These are phyloP conservation scores for Eurois occulta DNA, from an alignment of 2,888 invertebrate species.

Conservation along the genomic window DNA sequence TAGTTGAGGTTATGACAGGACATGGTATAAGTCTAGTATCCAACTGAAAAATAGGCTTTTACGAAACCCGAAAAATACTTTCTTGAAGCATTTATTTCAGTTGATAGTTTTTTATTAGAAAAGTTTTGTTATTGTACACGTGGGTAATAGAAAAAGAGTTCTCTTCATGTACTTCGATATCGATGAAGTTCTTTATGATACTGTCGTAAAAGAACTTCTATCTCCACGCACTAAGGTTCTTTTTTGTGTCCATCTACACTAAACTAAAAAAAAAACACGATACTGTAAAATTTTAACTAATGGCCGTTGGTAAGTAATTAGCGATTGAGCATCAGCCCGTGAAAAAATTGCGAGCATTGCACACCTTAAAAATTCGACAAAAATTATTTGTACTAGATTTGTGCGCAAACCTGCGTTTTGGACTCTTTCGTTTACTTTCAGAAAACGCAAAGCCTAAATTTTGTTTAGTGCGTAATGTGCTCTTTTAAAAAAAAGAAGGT, in stretches of 20 bases:
- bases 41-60: not conserved
- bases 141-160: not conserved
- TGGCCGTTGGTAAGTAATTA: not conserved
- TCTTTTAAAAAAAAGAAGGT: too few relatives aligned
- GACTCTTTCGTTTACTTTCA: too few relatives aligned
- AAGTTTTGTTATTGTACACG: constrained; percentile 2
- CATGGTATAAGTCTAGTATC: not conserved
- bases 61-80: not conserved
- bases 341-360: not conserved
- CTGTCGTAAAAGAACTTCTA: not conserved
- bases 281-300: not conserved
- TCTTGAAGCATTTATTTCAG: not conserved
- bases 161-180: not conserved
- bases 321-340: not conserved
- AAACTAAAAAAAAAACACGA: not conserved
- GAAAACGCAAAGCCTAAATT: too few relatives aligned
- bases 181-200: not conserved
- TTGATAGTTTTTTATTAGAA: constrained; percentile 4
- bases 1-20: not conserved
- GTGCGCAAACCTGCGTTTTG: too few relatives aligned
- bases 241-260: not conserved
- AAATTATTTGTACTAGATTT: not conserved
- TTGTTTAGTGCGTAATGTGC: too few relatives aligned
- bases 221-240: not conserved
- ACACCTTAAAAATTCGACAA: not conserved